Evolutionary conservation across 2,797 vertebrate genomes (phyloP), one percentile per base, ranked within the genome.

Genomic region (Paratrypauchen microcephalus): DNA sequence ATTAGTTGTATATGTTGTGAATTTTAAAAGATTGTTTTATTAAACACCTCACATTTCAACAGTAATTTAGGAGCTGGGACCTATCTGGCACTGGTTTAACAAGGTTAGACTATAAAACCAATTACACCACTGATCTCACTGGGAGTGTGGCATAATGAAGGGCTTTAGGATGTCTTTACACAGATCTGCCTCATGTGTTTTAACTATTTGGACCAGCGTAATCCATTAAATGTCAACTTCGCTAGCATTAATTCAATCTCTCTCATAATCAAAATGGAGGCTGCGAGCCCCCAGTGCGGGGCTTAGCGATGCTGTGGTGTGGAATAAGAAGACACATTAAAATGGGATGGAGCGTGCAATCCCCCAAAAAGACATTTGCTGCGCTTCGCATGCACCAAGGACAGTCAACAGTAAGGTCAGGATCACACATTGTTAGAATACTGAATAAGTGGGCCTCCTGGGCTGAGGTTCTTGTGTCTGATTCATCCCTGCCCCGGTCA

Each of bases 381-480:
- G 85, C 74, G 76, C 83, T 88, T 79, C 75, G 74, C 87, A 88
- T 92, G 89, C 84, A 83, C 87, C 92, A 92, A 93, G 92, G 92
- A 93, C 91, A 82, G 84, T 85, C 85, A 88, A 88, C 86, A 88
- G 85, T 90, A 90, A 92, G 90, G 92, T 92, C 88, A 88, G 87
- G 85, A 89, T 90, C 87, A 90, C 75, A 91, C 88, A 87, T 80
- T 58, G 65, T 67, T 68, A 62, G 92, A 90, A 92, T 92, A 91
- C 89, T 78, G 89, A 92, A 79, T 80, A 80, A 83, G 85, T 76
- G 30, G 71, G 68, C 68, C 82, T 84, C 77, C 50, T 77, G 85
- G 76, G 83, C 80, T 68, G 76, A 75, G 66, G 83, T 81, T 86
- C 72, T 84, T 74, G 79, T 81, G 82, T 86, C 74, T 66, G 45